A percentile compares a stretch with the other conserved stretches of the same genome.
These are phyloP conservation scores for Columba janthina DNA, from an alignment of 2,113 vertebrate genomes.

Conservation along the genomic window DNA sequence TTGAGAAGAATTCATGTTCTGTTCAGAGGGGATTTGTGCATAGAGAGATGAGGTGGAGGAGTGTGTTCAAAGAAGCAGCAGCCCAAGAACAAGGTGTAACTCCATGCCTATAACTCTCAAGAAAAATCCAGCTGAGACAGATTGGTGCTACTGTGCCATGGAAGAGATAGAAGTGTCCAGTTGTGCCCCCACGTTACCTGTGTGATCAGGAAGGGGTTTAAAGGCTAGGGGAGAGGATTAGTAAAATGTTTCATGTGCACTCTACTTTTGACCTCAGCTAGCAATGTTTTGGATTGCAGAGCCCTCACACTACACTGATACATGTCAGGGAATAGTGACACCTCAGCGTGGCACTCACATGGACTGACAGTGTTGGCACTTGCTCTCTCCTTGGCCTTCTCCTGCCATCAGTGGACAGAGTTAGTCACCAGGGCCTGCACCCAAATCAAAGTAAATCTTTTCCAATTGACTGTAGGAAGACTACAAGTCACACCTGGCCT, in stretches of 20 bases:
- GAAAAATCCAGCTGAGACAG: not conserved
- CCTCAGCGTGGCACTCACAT: accelerated
- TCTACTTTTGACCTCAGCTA: not conserved
- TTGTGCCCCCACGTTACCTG: not conserved
- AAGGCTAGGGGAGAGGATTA: not conserved
- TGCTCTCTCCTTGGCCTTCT: not conserved
- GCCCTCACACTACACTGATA: accelerated
- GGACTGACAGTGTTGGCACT: not conserved
- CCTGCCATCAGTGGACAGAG: not conserved
- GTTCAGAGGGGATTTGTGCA: not conserved
- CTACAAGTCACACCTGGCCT: not conserved
- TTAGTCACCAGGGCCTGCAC: not conserved
- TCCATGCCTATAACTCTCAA: not conserved
- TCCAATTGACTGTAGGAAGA: not conserved
- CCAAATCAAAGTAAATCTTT: not conserved
- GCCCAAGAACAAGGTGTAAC: not conserved
- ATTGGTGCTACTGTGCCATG: not conserved
- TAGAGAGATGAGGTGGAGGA: not conserved
- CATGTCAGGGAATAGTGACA: accelerated
- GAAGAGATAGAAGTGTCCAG: not conserved
- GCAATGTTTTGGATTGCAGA: not conserved
- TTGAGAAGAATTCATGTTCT: not conserved
- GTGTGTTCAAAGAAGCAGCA: not conserved
- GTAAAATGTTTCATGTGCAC: not conserved
- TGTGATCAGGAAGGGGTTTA: not conserved